These are phyloP conservation scores for Darevskia nairensis DNA, from an alignment of 2,797 vertebrate genomes.

Conservation along the genomic window DNA sequence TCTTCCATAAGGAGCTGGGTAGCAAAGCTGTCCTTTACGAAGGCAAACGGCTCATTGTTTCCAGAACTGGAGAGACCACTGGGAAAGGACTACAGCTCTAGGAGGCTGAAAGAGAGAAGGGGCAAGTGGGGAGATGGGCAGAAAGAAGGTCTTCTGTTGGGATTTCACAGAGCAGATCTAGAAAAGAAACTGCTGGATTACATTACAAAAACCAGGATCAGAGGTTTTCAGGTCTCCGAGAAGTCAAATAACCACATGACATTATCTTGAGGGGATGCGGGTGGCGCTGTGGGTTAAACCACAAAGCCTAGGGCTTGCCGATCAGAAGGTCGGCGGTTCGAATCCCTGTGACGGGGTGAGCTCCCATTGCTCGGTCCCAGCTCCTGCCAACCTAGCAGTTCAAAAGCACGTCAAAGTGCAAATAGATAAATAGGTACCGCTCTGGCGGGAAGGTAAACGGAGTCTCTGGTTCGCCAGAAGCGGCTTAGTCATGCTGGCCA, in stretches of 20 bases:
- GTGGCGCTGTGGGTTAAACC: too few species aligned
- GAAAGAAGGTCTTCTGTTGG: not conserved
- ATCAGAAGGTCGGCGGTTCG: too few species aligned
- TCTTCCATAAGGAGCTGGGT: slow-evolving; percentile 16
- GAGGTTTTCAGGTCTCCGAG: slow-evolving; percentile 20
- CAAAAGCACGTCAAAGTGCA: too few species aligned
- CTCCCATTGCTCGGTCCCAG: too few species aligned
- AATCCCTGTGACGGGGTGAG: too few species aligned
- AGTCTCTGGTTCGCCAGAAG: too few species aligned
- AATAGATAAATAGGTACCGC: too few species aligned
- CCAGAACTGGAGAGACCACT: slow-evolving; percentile 43
- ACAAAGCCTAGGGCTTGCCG: too few species aligned
- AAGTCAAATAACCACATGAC: not conserved
- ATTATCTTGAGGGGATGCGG: not conserved
- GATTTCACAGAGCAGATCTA: slow-evolving; percentile 36
- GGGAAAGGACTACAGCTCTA: slow-evolving; percentile 53
- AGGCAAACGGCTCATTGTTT: slow-evolving; percentile 37
- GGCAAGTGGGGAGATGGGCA: not conserved
- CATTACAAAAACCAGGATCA: not conserved
- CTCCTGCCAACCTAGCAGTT: too few species aligned
- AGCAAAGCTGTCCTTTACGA: slow-evolving; percentile 31
- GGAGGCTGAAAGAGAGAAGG: slow-evolving; percentile 44
- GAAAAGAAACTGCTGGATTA: not conserved
- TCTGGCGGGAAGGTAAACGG: too few species aligned
- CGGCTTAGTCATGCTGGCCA: too few species aligned